Evolutionary conservation across 2,113 vertebrate genomes (phyloP).

Genomic region (Corapipo altera): DNA sequence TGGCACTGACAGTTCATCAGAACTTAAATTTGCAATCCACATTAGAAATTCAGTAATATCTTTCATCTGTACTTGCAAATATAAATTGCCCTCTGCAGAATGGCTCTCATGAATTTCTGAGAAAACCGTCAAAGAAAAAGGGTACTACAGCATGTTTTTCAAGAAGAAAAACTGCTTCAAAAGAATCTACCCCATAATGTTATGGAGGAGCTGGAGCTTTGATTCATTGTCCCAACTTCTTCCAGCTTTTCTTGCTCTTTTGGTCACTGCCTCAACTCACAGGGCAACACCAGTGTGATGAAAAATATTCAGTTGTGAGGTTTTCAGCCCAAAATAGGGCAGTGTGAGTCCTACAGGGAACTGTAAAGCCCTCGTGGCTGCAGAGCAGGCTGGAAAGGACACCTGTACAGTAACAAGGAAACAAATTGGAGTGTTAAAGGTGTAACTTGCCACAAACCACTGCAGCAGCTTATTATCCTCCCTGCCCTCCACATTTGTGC

Average conservation of each 20-base stretch:
- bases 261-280: not conserved
- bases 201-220: not conserved
- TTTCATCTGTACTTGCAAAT: constrained; percentile 4
- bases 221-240: not conserved
- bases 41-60: not conserved
- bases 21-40: not conserved
- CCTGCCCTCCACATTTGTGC: not conserved
- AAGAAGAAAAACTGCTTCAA: not conserved
- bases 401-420: not conserved
- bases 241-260: not conserved
- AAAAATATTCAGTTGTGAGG: not conserved
- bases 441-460: not conserved
- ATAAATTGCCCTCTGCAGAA: not conserved
- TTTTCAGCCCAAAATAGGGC: not conserved
- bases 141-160: not conserved
- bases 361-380: not conserved
- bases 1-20: not conserved
- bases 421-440: not conserved
- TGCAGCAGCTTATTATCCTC: not conserved
- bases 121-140: not conserved
- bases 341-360: not conserved
- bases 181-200: not conserved
- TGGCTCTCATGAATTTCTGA: not conserved
- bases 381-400: not conserved
- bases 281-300: not conserved